These are phyloP conservation scores for Ploceus nigricollis DNA, from an alignment of 2,113 vertebrate genomes.

Conservation along the genomic window DNA sequence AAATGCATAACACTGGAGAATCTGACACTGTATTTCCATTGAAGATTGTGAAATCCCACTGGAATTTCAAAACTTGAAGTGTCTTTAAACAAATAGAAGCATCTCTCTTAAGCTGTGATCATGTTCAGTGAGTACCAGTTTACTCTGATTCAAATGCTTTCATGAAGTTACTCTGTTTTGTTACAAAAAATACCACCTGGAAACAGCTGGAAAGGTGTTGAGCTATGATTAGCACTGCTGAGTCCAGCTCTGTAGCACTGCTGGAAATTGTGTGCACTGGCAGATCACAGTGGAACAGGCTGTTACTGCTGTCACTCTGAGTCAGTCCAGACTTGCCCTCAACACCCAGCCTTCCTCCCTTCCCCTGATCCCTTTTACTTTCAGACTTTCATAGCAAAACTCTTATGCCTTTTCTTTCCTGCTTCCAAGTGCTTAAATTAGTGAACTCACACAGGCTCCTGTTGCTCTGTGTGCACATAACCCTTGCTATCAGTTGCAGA, in stretches of 20 bases:
- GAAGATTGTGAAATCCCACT: not conserved
- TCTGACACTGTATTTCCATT: not conserved
- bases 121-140: not conserved
- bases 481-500: not conserved
- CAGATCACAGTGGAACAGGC: accelerated
- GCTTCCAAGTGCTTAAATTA: not conserved
- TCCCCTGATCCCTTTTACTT: not conserved
- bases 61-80: not conserved
- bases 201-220: not conserved
- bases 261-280: not conserved
- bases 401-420: not conserved
- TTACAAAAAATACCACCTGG: not conserved
- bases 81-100: not conserved
- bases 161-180: not conserved
- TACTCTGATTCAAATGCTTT: not conserved
- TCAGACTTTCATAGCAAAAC: not conserved
- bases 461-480: not conserved
- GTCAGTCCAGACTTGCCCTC: not conserved
- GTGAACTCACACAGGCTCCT: not conserved
- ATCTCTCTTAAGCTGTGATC: not conserved
- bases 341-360: not conserved
- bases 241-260: not conserved
- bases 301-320: not conserved
- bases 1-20: not conserved
- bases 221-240: not conserved